phyloP scores from a whole-genome alignment of 2,888 invertebrate species.

The Cataglyphis cursor region DNA sequence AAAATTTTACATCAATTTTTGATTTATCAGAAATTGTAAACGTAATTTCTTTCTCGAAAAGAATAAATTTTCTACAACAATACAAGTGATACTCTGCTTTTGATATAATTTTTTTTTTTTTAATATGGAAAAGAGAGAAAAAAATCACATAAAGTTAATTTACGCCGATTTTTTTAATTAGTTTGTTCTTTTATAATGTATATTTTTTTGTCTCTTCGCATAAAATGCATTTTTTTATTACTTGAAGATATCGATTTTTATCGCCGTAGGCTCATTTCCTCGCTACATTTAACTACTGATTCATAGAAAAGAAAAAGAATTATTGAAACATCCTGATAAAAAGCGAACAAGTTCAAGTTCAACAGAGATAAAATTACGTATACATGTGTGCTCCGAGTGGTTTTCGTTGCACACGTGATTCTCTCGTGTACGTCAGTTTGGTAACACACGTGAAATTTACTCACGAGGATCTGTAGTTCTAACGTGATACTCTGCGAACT shows the following conservation, averaged over 20 bases:
- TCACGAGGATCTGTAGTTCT: not conserved
- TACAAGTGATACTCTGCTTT: not conserved
- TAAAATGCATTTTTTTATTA: conserved; percentile 6
- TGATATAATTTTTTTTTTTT: not conserved
- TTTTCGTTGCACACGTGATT: conserved; percentile 1
- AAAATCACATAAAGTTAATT: not conserved
- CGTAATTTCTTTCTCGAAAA: not conserved
- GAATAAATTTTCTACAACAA: not conserved
- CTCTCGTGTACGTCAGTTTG: not conserved
- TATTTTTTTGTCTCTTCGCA: not conserved
- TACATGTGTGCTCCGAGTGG: not conserved
- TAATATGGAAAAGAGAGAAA: not conserved
- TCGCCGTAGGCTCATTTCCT: not conserved
- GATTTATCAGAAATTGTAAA: not conserved
- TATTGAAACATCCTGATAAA: conserved; percentile 20
- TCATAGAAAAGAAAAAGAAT: not conserved
- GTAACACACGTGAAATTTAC: not conserved
- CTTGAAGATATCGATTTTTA: not conserved
- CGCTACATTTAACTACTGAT: not conserved
- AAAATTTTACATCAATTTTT: not conserved
- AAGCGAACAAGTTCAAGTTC: conserved; percentile 23
- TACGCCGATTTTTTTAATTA: not conserved
- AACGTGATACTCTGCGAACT: not conserved
- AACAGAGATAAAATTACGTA: conserved; percentile 21
- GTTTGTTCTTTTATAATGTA: not conserved